A percentile compares a stretch with the other conserved stretches of the same genome.
These are phyloP conservation scores for Heterodera carotae DNA, from an alignment of 1,140 invertebrate genomes.

Conservation along the genomic window DNA sequence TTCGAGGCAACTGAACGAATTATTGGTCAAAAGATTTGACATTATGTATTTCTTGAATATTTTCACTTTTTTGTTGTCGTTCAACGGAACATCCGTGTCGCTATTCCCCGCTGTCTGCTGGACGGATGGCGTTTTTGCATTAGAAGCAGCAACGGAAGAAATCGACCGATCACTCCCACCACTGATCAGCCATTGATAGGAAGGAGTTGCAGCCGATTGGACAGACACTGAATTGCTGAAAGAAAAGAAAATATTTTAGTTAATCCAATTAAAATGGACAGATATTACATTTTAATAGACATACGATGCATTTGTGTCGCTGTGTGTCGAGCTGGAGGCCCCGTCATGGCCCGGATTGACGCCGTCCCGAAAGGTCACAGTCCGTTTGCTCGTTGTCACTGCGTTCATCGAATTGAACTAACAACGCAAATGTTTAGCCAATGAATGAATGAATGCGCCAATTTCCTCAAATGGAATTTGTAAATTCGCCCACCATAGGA, in stretches of 20 bases:
- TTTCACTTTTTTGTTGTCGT: constrained; percentile 7
- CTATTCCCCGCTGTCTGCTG: background rate
- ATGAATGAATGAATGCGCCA: no score
- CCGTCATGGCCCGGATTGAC: constrained; percentile 38
- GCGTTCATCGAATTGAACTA: no score
- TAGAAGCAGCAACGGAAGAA: background rate
- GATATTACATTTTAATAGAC: no score
- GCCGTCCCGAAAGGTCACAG: constrained; percentile 41
- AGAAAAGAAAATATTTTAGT: background rate
- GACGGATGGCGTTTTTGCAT: background rate
- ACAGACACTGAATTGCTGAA: background rate
- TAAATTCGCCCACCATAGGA: background rate
- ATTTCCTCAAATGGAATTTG: background rate
- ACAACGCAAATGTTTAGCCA: no score
- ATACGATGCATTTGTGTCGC: background rate
- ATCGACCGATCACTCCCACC: background rate
- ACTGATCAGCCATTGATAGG: background rate
- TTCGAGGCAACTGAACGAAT: constrained; percentile 20
- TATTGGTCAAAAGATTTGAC: no score
- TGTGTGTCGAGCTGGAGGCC: background rate
- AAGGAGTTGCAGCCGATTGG: background rate
- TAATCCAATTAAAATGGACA: no score
- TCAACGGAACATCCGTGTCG: background rate
- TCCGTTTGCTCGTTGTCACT: constrained; percentile 14
- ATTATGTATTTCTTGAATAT: background rate